Evolutionary conservation across 2,888 invertebrate species (phyloP), one percentile per base, ranked within the genome.

Genomic region (Pherbina coryleti): DNA sequence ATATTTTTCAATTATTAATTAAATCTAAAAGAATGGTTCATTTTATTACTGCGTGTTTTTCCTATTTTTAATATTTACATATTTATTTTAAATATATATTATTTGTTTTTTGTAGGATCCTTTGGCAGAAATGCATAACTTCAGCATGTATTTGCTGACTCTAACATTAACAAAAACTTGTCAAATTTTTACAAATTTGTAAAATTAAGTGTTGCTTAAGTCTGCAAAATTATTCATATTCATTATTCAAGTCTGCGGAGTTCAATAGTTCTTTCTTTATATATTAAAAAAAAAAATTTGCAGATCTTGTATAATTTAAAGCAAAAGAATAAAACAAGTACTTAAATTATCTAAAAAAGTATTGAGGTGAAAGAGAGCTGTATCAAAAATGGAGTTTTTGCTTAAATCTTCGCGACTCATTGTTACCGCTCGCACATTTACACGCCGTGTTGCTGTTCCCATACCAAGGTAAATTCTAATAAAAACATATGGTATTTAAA

Each of bases 391-490:
- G 89, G 89, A 89, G 83, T 89, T 88, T 81, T 82, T 90, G 82
- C 86, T 89, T 78, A 90, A 88, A 85, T 86, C 89, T 81, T 89
- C 88, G 80, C 88, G 89, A 79, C 84, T 89, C 81, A 87, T 89
- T 84, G 86, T 88, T 79, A 86, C 85, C 79, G 84, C 88, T 79
- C 88, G 89, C 85, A 88, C 87, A 81, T 88, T 89, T 82, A 86
- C 88, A 76, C 85, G 90, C 71, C 89, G 89, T 81, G 88, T 89
- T 83, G 86, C 87, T 81, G 87, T 90, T 78, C 89, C 90, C 79
- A 88, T 90, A 84, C 89, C 90, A 88, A 90, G 89, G 90, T 90
- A 90, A 89, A 81, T 82, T 73, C 67, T 25, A 75, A 72, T 79
- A 81, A 77, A 44, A 44, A 44, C 49, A 44, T 14, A 44, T 44